Conservation (phyloP, 2,113 vertebrate species). For the Podilymbus podiceps region DNA sequence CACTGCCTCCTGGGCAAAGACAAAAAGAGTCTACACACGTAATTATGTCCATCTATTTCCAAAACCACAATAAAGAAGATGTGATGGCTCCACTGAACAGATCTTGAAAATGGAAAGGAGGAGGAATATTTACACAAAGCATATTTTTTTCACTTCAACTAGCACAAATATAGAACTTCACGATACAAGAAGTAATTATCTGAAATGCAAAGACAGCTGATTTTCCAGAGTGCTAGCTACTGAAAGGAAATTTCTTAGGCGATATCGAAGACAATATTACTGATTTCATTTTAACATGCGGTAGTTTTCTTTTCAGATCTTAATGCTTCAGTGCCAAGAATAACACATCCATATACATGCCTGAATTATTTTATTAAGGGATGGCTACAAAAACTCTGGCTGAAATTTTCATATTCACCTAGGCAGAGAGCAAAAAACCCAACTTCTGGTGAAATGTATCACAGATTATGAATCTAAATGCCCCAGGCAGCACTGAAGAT, state of each 20-base stretch:
- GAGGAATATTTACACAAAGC: conserved; percentile 52
- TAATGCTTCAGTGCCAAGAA: conserved; percentile 18
- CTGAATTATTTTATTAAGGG: conserved; percentile 35
- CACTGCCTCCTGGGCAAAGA: background rate
- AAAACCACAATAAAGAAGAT: conserved; percentile 15
- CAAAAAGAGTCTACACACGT: background rate
- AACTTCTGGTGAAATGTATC: background rate
- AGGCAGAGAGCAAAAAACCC: background rate
- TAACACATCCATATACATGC: conserved; percentile 9
- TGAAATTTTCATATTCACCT: background rate
- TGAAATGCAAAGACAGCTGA: conserved; percentile 51
- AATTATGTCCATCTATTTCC: conserved; percentile 32
- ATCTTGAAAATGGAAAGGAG: conserved; percentile 38
- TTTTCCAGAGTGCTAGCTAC: conserved; percentile 31
- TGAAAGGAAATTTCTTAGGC: background rate
- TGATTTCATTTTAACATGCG: conserved; percentile 1
- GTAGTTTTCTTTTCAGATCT: conserved; percentile 19
- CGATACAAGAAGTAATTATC: conserved; percentile 30
- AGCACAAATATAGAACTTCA: conserved; percentile 32
- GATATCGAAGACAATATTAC: background rate
- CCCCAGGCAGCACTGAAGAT: background rate
- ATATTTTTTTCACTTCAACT: conserved; percentile 43
- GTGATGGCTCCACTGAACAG: conserved; percentile 9
- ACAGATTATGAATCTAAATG: background rate
- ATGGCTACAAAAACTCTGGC: background rate